Evolutionary conservation across 37 sponge, comb jelly and placozoan species (phyloP), one percentile per base, ranked within the genome.

Genomic region (Theonella swinhoei): DNA sequence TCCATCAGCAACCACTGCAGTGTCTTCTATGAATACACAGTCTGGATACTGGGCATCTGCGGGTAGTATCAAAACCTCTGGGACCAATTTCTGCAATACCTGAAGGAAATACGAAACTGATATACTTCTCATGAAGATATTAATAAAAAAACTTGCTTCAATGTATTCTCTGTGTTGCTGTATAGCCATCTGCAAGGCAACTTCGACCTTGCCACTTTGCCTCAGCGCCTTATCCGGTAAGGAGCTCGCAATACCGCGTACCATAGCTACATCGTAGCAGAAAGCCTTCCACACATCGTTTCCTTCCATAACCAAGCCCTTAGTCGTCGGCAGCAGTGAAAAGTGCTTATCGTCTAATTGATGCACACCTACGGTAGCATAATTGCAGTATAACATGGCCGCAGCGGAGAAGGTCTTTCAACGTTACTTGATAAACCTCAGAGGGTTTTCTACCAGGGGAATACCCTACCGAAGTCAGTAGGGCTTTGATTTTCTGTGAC

Each of bases 11-110:
- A 95, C 96, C 19, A 93, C 88, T 22, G 69, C 91, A 30, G 94
- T 85, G 37, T 95, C 96, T 61, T 95, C 96, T 38, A 95, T 94
- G 80, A 93, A 95, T 41, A 93, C 93, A 70, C 90, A 89, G 79
- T 95, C 96, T 0, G 96, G 96, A 38, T 74, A 87, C 11, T n/a
- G 19, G 20, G 92, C 95, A 70, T 95, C 94, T 25, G 64, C 82
- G n/a, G 78, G 65, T 23, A 95, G 73, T 20, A 62, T 61, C n/a
- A 86, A 58, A 36, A 95, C 80, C 64, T 87, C 70, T 8, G 59
- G 79, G 23, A 80, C 83, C 19, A 81, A 58, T 24, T 83, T 35
- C 43, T 74, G 39, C 70, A 90, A 39, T 24, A 25, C n/a, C 42
- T 25, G 41, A 72, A 28, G 33, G 30, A 67, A 31, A 19, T 22